phyloP scores from a whole-genome alignment of 1,140 invertebrate species.

The Eriosoma lanigerum region DNA sequence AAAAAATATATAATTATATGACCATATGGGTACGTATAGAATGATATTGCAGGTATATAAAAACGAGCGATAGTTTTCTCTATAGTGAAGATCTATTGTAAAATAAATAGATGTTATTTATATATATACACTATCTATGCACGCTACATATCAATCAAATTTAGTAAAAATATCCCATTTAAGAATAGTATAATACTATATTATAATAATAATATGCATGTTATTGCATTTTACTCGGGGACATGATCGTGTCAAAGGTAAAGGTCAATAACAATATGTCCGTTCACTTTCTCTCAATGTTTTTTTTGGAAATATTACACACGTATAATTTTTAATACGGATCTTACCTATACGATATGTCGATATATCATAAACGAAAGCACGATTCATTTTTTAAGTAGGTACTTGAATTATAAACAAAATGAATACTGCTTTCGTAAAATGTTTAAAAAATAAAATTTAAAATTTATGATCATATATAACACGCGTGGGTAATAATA shows the following conservation, averaged over 20 bases:
- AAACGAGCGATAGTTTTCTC: too few relatives aligned
- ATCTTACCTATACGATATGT: background rate
- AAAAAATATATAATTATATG: too few relatives aligned
- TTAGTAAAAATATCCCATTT: conserved; percentile 1
- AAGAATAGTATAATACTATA: conserved; percentile 13
- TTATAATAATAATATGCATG: background rate
- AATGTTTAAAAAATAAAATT: background rate
- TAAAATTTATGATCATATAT: too few relatives aligned
- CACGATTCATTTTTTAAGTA: background rate
- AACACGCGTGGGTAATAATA: too few relatives aligned
- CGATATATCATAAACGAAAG: background rate
- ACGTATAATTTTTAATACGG: background rate
- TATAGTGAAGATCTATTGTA: too few relatives aligned
- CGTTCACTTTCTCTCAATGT: conserved; percentile 18
- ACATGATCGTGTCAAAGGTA: conserved; percentile 40
- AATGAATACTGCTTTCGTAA: background rate
- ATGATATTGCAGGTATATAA: too few relatives aligned
- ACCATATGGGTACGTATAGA: too few relatives aligned
- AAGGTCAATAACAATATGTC: conserved; percentile 24
- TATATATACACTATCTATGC: background rate
- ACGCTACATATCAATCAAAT: conserved; percentile 1
- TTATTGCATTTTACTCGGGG: background rate
- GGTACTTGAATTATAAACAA: background rate
- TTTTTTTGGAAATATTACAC: conserved; percentile 7
- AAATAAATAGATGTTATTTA: too few relatives aligned